These are phyloP conservation scores for Pocillopora damicornis DNA, from an alignment of 64 coral and sea anemone genomes.

Conservation along the genomic window DNA sequence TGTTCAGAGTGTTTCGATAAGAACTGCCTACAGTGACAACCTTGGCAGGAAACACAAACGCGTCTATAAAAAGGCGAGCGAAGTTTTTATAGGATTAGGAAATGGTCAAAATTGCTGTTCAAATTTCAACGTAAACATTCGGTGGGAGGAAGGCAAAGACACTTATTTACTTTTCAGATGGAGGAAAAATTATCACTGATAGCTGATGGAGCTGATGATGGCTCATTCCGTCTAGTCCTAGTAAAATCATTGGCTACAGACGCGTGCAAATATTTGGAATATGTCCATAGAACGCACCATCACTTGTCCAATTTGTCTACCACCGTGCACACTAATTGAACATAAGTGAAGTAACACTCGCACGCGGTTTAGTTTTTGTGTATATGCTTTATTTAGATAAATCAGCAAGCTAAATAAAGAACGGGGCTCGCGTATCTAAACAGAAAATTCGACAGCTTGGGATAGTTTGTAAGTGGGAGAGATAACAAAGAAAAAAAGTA, in stretches of 20 bases:
- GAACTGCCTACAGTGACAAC: background rate
- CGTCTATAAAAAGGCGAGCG: conserved; percentile 18
- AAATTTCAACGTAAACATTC: conserved; percentile 47
- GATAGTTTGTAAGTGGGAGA: background rate
- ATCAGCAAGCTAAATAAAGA: conserved; percentile 20
- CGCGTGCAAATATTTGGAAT: background rate
- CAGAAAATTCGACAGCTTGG: background rate
- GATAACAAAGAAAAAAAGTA: conserved; percentile 11
- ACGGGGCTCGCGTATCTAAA: background rate
- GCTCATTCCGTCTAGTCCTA: background rate
- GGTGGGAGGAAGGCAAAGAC: conserved; percentile 16
- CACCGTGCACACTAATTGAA: conserved; percentile 16
- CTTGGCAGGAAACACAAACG: conserved; percentile 20
- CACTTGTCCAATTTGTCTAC: background rate
- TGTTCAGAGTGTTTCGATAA: conserved; percentile 19
- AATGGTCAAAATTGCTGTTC: conserved; percentile 33
- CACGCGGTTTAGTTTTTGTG: background rate
- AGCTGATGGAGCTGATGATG: background rate
- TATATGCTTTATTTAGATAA: conserved; percentile 25
- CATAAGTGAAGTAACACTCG: conserved; percentile 27
- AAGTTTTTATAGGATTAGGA: conserved; percentile 27
- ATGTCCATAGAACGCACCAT: background rate
- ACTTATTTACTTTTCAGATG: conserved; percentile 44
- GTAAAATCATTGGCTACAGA: background rate
- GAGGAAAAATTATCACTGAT: conserved; percentile 8